A percentile compares a stretch with the other conserved stretches of the same genome.
phyloP scores from a whole-genome alignment of 2,113 vertebrate species.

The Bothrops jararaca region DNA sequence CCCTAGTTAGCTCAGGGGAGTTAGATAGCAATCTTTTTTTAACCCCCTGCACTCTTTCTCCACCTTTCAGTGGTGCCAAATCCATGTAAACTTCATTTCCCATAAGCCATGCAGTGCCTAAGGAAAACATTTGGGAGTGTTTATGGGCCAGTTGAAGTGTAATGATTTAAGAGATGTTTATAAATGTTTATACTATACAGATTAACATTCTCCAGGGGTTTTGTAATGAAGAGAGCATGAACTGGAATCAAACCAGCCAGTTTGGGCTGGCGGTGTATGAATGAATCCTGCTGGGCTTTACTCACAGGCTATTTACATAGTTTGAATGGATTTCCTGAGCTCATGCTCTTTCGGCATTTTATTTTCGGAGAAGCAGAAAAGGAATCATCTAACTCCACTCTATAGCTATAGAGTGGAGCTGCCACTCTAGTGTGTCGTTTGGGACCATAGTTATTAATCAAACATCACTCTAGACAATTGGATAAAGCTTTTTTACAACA shows the following conservation, averaged over 20 bases:
- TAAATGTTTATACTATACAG: conserved; percentile 73
- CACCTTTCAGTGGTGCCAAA: conserved; percentile 51
- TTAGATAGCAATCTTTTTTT: conserved; percentile 58
- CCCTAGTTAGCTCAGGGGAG: conserved; percentile 27
- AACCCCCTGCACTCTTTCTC: conserved; percentile 45
- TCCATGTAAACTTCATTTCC: conserved; percentile 46
- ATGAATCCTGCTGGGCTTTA: conserved; percentile 66
- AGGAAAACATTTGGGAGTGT: conserved; percentile 68
- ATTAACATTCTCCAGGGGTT: conserved; percentile 71
- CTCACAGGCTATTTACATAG: conserved; percentile 58
- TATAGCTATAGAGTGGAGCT: conserved; percentile 20
- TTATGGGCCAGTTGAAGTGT: conserved; percentile 72
- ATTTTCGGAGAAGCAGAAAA: conserved; percentile 48
- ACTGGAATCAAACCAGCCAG: conserved; percentile 68
- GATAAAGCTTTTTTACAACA: conserved; percentile 41
- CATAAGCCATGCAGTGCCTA: conserved; percentile 58
- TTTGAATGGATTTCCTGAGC: conserved; percentile 62
- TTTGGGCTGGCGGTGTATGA: conserved; percentile 61
- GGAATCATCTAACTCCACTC: conserved; percentile 9
- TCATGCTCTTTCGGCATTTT: conserved; percentile 45
- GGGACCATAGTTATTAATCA: not conserved
- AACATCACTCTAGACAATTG: conserved; percentile 46
- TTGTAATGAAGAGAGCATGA: conserved; percentile 69
- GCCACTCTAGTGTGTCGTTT: conserved; percentile 29
- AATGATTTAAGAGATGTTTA: conserved; percentile 74